These are phyloP conservation scores for Rutilus rutilus DNA, from an alignment of 2,113 vertebrate genomes.

Conservation along the genomic window DNA sequence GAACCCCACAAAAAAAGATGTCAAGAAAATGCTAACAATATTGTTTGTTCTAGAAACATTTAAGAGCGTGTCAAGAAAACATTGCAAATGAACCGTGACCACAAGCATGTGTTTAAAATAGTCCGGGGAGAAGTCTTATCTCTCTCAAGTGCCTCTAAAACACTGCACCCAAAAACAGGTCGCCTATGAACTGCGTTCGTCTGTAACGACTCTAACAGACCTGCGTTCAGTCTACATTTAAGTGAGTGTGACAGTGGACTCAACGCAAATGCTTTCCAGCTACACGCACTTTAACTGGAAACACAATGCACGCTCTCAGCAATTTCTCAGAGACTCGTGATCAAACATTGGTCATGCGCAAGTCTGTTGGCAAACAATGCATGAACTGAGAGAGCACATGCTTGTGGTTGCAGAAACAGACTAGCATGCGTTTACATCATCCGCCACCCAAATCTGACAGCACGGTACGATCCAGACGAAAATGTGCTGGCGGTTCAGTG, in stretches of 20 bases:
- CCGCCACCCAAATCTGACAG: conserved; percentile 4
- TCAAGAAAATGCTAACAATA: not conserved
- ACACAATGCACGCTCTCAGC: not conserved
- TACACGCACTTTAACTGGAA: not conserved
- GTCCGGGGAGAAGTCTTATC: not conserved
- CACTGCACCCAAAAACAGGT: not conserved
- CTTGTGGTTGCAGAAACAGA: conserved; percentile 37
- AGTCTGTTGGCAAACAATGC: not conserved
- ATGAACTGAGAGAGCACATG: conserved; percentile 25
- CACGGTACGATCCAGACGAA: conserved; percentile 23
- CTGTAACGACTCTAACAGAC: not conserved
- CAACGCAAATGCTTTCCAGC: conserved; percentile 18
- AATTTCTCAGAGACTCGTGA: not conserved
- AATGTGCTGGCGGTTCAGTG: not conserved
- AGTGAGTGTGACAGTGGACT: conserved; percentile 10
- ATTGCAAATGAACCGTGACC: not conserved
- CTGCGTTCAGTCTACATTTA: not conserved
- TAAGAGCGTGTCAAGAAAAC: not conserved
- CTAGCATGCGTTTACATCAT: conserved; percentile 30
- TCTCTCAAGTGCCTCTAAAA: conserved; percentile 2
- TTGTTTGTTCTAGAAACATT: conserved; percentile 1
- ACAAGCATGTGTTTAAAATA: conserved; percentile 11
- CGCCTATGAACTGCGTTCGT: not conserved
- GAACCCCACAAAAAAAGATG: not conserved
- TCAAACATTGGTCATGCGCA: conserved; percentile 6